phyloP scores from a whole-genome alignment of 2,113 vertebrate genomes.

The Todiramphus chloris region DNA sequence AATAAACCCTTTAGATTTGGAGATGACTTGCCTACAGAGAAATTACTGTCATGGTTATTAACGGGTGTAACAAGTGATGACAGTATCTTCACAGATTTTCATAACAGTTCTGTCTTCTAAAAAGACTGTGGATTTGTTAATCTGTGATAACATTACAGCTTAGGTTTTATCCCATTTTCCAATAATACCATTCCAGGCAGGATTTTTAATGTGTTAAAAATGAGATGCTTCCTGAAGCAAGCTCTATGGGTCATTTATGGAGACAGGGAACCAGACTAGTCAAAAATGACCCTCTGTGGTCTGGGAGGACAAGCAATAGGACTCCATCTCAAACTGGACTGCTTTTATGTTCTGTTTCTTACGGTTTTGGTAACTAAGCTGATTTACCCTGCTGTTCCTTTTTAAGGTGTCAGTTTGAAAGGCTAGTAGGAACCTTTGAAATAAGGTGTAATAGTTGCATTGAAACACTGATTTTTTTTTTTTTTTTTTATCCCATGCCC shows the following conservation, averaged over 20 bases:
- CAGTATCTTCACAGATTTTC: not conserved
- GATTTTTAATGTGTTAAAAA: not conserved
- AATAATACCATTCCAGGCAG: not conserved
- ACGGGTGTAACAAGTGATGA: not conserved
- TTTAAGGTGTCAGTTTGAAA: not conserved
- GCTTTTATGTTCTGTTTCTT: not conserved
- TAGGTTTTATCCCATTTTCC: not conserved
- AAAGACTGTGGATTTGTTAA: not conserved
- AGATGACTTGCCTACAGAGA: not conserved
- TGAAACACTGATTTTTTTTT: not conserved
- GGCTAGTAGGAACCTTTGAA: not conserved
- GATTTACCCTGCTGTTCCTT: not conserved
- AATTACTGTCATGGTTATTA: not conserved
- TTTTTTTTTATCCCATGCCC: too few relatives aligned
- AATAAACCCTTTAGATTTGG: not conserved
- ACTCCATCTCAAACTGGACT: not conserved
- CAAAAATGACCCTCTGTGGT: not conserved
- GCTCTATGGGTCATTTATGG: not conserved
- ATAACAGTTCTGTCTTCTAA: not conserved
- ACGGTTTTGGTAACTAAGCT: not conserved
- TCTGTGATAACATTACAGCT: not conserved
- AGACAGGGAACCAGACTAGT: not conserved
- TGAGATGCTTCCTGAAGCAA: not conserved
- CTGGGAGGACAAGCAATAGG: not conserved
- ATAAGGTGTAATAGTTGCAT: not conserved